Conservation (phyloP, 2,113 vertebrate species). For the Sterrhoptilus dennistouni region DNA sequence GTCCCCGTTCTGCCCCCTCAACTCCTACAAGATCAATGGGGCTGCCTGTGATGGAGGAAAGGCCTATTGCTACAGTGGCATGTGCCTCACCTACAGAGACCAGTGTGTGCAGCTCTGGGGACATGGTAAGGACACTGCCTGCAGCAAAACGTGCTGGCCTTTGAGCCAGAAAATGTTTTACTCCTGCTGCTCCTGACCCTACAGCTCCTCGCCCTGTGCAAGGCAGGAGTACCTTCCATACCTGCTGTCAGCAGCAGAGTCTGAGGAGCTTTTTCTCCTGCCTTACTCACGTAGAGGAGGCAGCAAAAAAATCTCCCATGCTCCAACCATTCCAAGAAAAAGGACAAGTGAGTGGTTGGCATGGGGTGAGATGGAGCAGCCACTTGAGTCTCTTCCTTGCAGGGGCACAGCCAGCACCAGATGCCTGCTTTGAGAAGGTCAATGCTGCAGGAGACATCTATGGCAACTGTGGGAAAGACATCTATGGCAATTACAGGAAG, state of each 20-base stretch:
- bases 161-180: not conserved
- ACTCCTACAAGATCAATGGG: constrained; percentile 91
- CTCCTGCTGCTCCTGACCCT: not conserved
- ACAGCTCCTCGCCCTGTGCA: not conserved
- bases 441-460: constrained; percentile 90
- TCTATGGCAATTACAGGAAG: constrained; percentile 83
- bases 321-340: not conserved
- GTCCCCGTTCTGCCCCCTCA: constrained; percentile 87
- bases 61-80: constrained; percentile 96
- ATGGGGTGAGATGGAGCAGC: not conserved
- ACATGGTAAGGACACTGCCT: constrained; percentile 68
- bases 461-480: constrained; percentile 95
- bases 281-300: not conserved
- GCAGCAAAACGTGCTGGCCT: not conserved
- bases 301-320: not conserved
- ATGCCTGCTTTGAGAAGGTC: constrained; percentile 88
- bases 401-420: constrained; percentile 87
- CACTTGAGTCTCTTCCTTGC: not conserved
- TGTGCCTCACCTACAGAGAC: constrained; percentile 91
- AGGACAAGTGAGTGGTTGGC: not conserved
- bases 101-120: constrained; percentile 95
- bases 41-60: constrained; percentile 76
- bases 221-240: not conserved
- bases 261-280: not conserved
- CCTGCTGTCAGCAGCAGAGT: not conserved